Conservation (phyloP, 2,888 invertebrate species). For the Ecliptopera silaceata region DNA sequence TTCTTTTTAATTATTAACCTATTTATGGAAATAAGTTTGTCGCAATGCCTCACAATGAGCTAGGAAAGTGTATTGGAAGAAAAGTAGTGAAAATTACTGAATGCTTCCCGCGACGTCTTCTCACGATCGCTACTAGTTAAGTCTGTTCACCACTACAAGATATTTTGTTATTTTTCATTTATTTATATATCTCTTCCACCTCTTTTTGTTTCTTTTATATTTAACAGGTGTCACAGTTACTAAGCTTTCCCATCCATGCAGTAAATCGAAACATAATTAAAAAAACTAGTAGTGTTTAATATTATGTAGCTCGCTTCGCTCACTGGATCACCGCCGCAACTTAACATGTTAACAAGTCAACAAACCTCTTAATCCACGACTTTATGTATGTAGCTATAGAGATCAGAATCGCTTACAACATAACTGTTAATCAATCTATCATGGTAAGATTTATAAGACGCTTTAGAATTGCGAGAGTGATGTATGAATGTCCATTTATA, state of each 20-base stretch:
- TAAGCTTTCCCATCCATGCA: too few species aligned
- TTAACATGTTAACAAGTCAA: neutral
- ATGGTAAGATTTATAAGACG: conserved; percentile 8
- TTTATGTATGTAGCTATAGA: conserved; percentile 4
- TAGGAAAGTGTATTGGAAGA: conserved; percentile 59
- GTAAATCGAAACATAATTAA: too few species aligned
- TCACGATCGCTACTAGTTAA: conserved; percentile 26
- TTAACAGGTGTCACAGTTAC: too few species aligned
- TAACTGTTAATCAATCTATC: conserved; percentile 12
- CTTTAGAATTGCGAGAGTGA: conserved; percentile 21
- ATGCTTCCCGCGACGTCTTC: conserved; percentile 43
- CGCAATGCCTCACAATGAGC: conserved; percentile 32
- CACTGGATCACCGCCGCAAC: conserved; percentile 4
- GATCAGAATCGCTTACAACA: conserved; percentile 9
- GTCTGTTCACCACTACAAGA: conserved; percentile 14
- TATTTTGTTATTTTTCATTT: too few species aligned
- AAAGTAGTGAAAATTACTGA: conserved; percentile 67
- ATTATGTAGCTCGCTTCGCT: neutral
- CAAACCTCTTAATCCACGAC: conserved; percentile 1
- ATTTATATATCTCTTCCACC: too few species aligned
- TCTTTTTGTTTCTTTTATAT: too few species aligned
- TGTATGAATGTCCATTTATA: conserved; percentile 21
- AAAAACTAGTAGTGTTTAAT: too few species aligned
- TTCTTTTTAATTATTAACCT: too few species aligned
- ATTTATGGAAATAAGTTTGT: conserved; percentile 28